phyloP scores from a whole-genome alignment of 2,797 vertebrate species.

The Eulemur albifrons region DNA sequence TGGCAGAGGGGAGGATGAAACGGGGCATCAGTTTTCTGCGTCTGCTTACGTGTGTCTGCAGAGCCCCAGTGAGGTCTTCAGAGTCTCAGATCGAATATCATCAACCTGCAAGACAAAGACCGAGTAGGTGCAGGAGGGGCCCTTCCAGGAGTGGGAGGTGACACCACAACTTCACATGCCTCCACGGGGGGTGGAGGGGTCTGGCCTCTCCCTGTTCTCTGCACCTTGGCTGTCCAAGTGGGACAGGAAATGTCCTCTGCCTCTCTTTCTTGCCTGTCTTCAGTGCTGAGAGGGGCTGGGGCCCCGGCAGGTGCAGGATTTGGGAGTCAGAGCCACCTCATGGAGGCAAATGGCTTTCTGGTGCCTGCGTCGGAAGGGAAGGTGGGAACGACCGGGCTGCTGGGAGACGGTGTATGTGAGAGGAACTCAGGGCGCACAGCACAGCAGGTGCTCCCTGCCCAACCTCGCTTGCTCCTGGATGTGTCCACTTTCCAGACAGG shows the following conservation, averaged over 20 bases:
- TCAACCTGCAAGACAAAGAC: neutral
- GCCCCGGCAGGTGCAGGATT: neutral
- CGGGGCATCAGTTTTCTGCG: neutral
- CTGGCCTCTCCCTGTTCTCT: neutral
- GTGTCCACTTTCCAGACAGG: neutral
- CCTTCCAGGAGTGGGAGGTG: neutral
- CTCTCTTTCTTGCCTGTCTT: neutral
- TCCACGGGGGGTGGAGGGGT: neutral
- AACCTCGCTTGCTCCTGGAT: neutral
- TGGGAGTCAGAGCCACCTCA: neutral
- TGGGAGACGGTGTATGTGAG: accelerated
- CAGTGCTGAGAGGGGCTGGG: neutral
- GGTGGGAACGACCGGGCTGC: neutral
- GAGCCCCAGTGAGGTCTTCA: neutral
- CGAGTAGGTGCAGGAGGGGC: neutral
- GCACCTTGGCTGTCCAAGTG: neutral
- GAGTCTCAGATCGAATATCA: neutral
- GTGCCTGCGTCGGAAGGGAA: neutral
- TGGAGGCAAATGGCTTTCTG: neutral
- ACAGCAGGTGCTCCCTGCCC: neutral
- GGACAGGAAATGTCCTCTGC: neutral
- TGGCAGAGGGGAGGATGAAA: neutral
- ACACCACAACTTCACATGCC: neutral
- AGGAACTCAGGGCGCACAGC: no score
- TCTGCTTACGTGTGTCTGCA: neutral